Percentiles rank a stretch among this genome's conserved stretches.
phyloP scores from a whole-genome alignment of 2,113 vertebrate genomes.

The Misgurnus anguillicaudatus region DNA sequence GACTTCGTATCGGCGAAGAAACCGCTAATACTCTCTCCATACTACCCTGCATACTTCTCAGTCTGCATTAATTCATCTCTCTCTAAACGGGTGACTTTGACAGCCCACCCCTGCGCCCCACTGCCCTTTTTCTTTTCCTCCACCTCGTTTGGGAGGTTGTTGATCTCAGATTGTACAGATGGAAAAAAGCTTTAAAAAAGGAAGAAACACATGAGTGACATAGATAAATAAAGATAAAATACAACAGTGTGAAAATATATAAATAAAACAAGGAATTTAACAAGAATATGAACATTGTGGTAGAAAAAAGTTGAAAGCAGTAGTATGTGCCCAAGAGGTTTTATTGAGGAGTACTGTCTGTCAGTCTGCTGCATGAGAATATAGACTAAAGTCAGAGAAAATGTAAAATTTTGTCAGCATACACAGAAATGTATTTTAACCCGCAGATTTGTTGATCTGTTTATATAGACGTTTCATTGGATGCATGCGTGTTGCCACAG shows the following conservation, averaged over 20 bases:
- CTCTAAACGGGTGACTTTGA: constrained; percentile 37
- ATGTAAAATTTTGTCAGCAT: constrained; percentile 42
- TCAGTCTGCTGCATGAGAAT: constrained; percentile 39
- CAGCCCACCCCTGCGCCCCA: constrained; percentile 18
- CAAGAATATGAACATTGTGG: constrained; percentile 11
- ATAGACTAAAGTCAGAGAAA: constrained; percentile 29
- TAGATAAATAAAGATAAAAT: background rate
- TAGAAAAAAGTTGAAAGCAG: constrained; percentile 1
- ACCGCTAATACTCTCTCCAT: constrained; percentile 16
- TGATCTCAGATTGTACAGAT: constrained; percentile 21
- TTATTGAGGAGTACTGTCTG: background rate
- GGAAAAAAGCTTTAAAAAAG: constrained; percentile 2
- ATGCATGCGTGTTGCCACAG: too few relatives aligned
- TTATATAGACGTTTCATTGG: constrained; percentile 1
- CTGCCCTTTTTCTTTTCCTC: constrained; percentile 17
- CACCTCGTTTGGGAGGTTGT: constrained; percentile 34
- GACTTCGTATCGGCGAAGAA: background rate
- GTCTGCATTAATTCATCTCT: constrained; percentile 54
- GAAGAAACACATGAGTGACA: constrained; percentile 11
- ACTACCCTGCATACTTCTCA: constrained; percentile 31
- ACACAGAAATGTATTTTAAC: constrained; percentile 44
- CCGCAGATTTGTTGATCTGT: constrained; percentile 6
- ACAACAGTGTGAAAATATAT: constrained; percentile 1
- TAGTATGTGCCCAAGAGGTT: constrained; percentile 13
- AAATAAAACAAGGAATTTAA: constrained; percentile 3